phyloP scores from a whole-genome alignment of 1,140 invertebrate species.

The Plutomurus gul region DNA sequence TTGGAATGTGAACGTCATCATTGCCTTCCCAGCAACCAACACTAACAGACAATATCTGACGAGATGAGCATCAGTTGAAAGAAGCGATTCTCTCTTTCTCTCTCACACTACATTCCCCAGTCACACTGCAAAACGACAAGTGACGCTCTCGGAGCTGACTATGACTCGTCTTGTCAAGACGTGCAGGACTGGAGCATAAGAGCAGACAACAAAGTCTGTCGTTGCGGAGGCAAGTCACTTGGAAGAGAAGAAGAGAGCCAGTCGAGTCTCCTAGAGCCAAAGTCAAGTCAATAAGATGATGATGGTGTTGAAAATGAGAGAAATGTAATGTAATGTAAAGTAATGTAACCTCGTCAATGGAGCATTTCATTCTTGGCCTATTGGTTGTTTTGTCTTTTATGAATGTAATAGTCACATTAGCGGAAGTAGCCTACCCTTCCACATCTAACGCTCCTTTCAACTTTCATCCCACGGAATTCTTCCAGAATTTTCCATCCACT shows the following conservation, averaged over 20 bases:
- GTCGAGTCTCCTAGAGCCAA: neutral
- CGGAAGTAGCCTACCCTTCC: conserved; percentile 3
- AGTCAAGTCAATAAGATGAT: neutral
- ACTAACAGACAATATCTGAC: neutral
- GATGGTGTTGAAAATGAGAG: conserved; percentile 24
- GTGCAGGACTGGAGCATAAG: too few species aligned
- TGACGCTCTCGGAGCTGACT: neutral
- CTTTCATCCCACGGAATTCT: neutral
- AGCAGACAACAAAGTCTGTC: too few species aligned
- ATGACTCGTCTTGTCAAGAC: too few species aligned
- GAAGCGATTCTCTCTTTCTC: neutral
- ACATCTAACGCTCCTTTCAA: conserved; percentile 4
- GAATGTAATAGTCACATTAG: conserved; percentile 24
- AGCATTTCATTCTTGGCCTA: conserved; percentile 26
- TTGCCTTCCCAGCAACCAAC: neutral
- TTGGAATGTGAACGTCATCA: neutral
- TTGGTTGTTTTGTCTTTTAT: conserved; percentile 30
- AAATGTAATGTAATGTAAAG: conserved; percentile 17
- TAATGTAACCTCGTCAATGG: conserved; percentile 28
- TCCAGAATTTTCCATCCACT: neutral
- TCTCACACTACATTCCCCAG: neutral
- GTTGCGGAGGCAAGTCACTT: too few species aligned
- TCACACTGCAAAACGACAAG: too few species aligned
- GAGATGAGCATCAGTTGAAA: neutral
- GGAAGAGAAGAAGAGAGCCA: neutral